Base-by-base conservation (phyloP, 1,140 invertebrate genomes). In the Trichoplusia ni region DNA sequence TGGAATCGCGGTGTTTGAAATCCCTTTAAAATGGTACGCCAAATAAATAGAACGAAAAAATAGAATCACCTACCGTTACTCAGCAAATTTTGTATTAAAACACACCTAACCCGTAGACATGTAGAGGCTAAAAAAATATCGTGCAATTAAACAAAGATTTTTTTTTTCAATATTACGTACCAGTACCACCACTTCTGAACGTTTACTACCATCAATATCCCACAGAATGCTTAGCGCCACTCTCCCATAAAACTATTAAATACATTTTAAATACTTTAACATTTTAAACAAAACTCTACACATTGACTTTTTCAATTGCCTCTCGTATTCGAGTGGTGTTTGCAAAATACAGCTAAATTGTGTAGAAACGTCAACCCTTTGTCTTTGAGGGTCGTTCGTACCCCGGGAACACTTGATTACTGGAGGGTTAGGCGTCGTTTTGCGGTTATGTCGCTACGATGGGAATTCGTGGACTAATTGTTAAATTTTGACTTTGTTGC, bases 271-370 rank as follows among this genome's bases (percentile, higher is more conserved):
- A 65, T 73, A 71, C 70, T 71, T 80, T 77, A 71, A 77, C 67
- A 74, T 49, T n/a, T n/a, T n/a, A n/a, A n/a, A n/a, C n/a, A n/a
- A n/a, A n/a, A n/a, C n/a, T n/a, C n/a, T n/a, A n/a, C n/a, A n/a
- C n/a, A n/a, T n/a, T n/a, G n/a, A n/a, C n/a, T n/a, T 51, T 47
- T 65, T 67, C 49, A 71, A 70, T 66, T 35, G 69, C 64, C 64
- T 72, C 69, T 75, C 58, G 25, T 64, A 46, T 42, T 64, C 25
- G 54, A 75, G 78, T 64, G 75, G 58, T 86, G 81, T 86, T 86
- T 86, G 72, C 84, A 84, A 86, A 86, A 84, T 82, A 84, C 64
- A 73, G 59, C 69, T 79, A 76, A 86, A 84, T 75, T 72, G 78
- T 67, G 71, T 67, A 56, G 46, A 68, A 63, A 62, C 29, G 59